Evolutionary conservation across 2,797 vertebrate species (phyloP).

Genomic region (Siniperca obscura): DNA sequence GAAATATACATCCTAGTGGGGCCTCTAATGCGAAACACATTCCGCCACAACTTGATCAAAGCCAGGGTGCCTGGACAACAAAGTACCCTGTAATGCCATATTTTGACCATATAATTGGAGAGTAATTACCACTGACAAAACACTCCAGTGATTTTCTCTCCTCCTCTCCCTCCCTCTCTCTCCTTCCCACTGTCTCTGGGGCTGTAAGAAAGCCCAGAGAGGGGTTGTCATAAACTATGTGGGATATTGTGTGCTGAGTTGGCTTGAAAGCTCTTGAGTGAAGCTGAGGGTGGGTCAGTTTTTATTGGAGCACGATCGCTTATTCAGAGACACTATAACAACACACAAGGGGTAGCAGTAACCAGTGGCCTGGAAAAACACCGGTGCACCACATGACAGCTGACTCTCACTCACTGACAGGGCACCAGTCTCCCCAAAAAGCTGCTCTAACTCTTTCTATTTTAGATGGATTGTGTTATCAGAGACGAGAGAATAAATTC

Average conservation of each 20-base stretch:
- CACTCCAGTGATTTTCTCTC: slow-evolving; percentile 74
- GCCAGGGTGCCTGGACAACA: slow-evolving; percentile 83
- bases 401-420: slow-evolving; percentile 61
- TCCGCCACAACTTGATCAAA: slow-evolving; percentile 85
- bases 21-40: slow-evolving; percentile 86
- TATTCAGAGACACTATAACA: slow-evolving; percentile 65
- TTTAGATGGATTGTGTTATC: not conserved
- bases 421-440: slow-evolving; percentile 42
- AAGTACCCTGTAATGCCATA: slow-evolving; percentile 80
- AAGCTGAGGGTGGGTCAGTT: slow-evolving; percentile 65
- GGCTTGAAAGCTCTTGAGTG: slow-evolving; percentile 64
- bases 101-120: slow-evolving; percentile 87
- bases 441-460: not conserved
- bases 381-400: slow-evolving; percentile 55
- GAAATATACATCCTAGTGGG: slow-evolving; percentile 91
- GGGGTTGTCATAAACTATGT: slow-evolving; percentile 72
- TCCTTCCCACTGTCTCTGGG: slow-evolving; percentile 50
- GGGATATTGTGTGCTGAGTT: slow-evolving; percentile 69
- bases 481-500: too few species aligned
- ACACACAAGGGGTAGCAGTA: slow-evolving; percentile 54
- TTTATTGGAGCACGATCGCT: slow-evolving; percentile 72
- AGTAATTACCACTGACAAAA: slow-evolving; percentile 89
- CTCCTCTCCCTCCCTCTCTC: slow-evolving; percentile 25
- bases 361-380: slow-evolving; percentile 75
- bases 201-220: slow-evolving; percentile 65